These are phyloP conservation scores for Salarias fasciatus DNA, from an alignment of 2,797 vertebrate genomes.

Conservation along the genomic window DNA sequence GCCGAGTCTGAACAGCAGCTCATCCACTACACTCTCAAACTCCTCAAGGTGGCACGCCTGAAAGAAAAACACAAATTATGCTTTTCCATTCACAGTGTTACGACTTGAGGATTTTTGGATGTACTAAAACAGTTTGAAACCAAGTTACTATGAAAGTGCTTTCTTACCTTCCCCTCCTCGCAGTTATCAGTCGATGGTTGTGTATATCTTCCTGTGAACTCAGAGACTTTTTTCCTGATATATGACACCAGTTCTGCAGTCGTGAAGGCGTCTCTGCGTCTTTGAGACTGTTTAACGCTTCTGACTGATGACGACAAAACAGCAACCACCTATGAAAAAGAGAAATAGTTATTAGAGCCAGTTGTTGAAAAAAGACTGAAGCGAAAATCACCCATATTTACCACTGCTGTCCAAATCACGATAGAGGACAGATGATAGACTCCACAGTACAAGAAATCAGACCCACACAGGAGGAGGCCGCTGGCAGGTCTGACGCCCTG, in stretches of 20 bases:
- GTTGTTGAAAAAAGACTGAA: too few relatives aligned
- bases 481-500: constrained; percentile 23
- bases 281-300: constrained; percentile 63
- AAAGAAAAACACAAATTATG: constrained; percentile 17
- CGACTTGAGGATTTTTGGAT: too few relatives aligned
- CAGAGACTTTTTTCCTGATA: constrained; percentile 42
- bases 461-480: constrained; percentile 12
- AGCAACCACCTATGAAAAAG: constrained; percentile 65
- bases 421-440: constrained; percentile 45
- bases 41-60: constrained; percentile 85
- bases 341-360: not conserved
- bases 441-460: constrained; percentile 22
- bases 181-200: constrained; percentile 26
- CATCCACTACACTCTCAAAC: constrained; percentile 84
- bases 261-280: constrained; percentile 58
- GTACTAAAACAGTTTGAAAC: too few relatives aligned
- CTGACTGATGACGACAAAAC: constrained; percentile 58
- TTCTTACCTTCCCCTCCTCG: constrained; percentile 71
- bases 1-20: constrained; percentile 82
- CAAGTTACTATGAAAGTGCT: too few relatives aligned
- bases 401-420: constrained; percentile 71
- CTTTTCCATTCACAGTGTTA: too few relatives aligned
- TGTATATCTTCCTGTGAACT: constrained; percentile 49
- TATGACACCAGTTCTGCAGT: constrained; percentile 64
- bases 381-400: constrained; percentile 45